These are phyloP conservation scores for Paramormyrops kingsleyae DNA, from an alignment of 2,113 vertebrate species.

Conservation along the genomic window DNA sequence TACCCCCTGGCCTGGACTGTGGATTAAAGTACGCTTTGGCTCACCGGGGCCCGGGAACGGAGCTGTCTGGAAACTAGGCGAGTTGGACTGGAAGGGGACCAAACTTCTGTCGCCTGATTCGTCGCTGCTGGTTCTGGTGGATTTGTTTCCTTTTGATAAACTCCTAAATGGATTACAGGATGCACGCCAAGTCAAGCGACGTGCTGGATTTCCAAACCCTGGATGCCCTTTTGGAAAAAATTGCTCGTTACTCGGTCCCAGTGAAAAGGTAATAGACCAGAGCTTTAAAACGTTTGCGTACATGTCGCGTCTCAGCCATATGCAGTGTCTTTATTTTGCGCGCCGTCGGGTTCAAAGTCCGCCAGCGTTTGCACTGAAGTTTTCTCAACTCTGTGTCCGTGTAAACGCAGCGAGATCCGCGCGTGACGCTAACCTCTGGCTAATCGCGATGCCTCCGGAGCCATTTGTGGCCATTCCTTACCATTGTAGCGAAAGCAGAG, in stretches of 20 bases:
- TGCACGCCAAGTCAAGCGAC: conserved; percentile 27
- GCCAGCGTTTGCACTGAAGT: not conserved
- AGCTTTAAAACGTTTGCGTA: not conserved
- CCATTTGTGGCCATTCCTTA: not conserved
- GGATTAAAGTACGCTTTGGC: conserved; percentile 7
- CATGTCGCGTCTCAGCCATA: not conserved
- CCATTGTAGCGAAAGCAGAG: not conserved
- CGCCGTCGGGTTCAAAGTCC: not conserved
- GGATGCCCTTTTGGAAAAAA: conserved; percentile 26
- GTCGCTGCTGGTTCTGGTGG: not conserved
- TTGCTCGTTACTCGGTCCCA: conserved; percentile 21
- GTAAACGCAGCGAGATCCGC: not conserved
- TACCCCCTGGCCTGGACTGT: not conserved
- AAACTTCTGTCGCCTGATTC: conserved; percentile 4
- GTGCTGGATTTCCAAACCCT: conserved; percentile 27
- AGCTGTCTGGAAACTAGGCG: conserved; percentile 6
- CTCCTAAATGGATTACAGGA: conserved; percentile 26
- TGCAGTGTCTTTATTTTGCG: not conserved
- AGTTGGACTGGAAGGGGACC: not conserved
- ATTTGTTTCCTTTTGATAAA: conserved; percentile 2
- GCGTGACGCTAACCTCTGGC: not conserved
- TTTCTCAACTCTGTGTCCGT: not conserved
- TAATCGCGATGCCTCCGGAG: not conserved
- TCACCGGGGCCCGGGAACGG: not conserved
- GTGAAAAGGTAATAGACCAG: conserved; percentile 22